Evolutionary conservation across 1,140 invertebrate species (phyloP).

Genomic region (Nasonia giraulti): DNA sequence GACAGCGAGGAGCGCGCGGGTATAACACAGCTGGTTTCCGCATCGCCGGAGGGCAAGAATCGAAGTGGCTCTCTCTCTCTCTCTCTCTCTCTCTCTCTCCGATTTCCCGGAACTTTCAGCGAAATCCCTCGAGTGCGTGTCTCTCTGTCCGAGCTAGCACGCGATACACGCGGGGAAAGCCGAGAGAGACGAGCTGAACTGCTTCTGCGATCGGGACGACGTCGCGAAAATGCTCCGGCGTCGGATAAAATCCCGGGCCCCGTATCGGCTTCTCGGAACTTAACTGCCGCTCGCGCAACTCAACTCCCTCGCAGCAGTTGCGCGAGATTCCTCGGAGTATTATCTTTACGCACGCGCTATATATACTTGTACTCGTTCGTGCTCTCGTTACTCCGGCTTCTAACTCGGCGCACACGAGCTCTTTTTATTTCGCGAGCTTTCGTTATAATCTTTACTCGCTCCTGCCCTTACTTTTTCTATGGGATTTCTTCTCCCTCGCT

Average conservation of each 20-base stretch:
- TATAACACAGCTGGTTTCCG: not conserved
- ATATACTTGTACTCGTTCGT: not conserved
- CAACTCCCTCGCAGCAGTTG: not conserved
- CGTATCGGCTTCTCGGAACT: conserved; percentile 10
- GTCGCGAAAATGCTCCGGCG: not conserved
- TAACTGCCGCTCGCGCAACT: conserved; percentile 4
- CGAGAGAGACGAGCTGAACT: not conserved
- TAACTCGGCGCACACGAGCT: not conserved
- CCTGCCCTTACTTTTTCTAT: not conserved
- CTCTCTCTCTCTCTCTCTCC: not conserved
- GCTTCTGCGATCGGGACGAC: conserved; percentile 2
- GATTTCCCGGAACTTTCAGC: conserved; percentile 5
- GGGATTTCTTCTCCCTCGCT: not conserved
- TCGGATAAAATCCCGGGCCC: not conserved
- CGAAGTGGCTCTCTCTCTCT: not conserved
- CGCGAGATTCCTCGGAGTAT: not conserved
- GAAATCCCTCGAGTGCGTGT: conserved; percentile 7
- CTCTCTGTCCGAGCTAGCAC: not conserved
- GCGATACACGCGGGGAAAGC: not conserved
- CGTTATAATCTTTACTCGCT: not conserved
- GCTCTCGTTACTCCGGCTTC: not conserved
- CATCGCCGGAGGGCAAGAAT: not conserved
- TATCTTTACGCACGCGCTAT: not conserved
- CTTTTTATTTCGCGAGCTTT: not conserved
- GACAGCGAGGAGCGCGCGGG: not conserved